phyloP scores from a whole-genome alignment of 2,888 invertebrate genomes.

The Microctonus aethiopoides region DNA sequence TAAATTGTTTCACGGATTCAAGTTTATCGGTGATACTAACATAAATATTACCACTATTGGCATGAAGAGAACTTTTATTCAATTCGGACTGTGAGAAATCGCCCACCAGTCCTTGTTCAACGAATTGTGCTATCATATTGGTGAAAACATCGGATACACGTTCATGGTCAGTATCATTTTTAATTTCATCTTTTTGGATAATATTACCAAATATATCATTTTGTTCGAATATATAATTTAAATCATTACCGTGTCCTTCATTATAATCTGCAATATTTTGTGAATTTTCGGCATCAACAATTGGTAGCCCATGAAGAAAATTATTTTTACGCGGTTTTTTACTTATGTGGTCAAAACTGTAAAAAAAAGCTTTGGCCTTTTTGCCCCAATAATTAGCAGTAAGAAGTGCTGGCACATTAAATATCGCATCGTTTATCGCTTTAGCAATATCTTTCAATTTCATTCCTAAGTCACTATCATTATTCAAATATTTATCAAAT shows the following conservation, averaged over 20 bases:
- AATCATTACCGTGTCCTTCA: conserved; percentile 53
- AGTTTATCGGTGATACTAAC: conserved; percentile 70
- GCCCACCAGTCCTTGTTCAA: conserved; percentile 68
- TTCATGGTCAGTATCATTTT: conserved; percentile 72
- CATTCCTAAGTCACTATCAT: conserved; percentile 49
- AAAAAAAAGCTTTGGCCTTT: conserved; percentile 75
- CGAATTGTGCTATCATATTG: conserved; percentile 76
- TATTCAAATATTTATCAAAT: conserved; percentile 50
- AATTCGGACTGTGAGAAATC: conserved; percentile 57
- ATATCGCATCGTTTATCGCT: conserved; percentile 77
- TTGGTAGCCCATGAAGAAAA: conserved; percentile 76
- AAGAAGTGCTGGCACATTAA: conserved; percentile 81
- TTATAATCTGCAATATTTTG: conserved; percentile 32
- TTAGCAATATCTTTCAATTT: conserved; percentile 72
- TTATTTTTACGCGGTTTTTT: conserved; percentile 73
- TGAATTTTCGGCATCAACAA: conserved; percentile 69
- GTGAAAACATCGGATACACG: conserved; percentile 76
- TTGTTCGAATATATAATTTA: conserved; percentile 52
- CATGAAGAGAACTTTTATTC: conserved; percentile 41
- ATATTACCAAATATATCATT: conserved; percentile 49
- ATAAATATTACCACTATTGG: conserved; percentile 66
- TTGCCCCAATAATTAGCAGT: conserved; percentile 78
- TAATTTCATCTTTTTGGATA: conserved; percentile 52
- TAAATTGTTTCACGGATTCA: conserved; percentile 65
- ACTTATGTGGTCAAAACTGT: conserved; percentile 80